phyloP scores from a whole-genome alignment of 2,797 vertebrate genomes.

The Rhinatrema bivittatum region DNA sequence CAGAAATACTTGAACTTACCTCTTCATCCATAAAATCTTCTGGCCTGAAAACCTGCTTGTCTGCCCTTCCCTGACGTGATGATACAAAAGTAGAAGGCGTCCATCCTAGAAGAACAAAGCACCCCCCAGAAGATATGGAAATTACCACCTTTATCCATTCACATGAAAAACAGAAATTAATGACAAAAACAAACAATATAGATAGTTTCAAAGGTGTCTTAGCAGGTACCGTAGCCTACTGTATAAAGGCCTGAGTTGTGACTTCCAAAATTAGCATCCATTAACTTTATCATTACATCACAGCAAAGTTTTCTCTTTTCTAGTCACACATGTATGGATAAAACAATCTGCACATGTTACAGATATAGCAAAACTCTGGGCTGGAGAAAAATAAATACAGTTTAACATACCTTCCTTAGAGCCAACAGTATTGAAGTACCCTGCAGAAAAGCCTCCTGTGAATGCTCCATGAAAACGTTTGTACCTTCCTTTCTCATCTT shows the following conservation, averaged over 20 bases:
- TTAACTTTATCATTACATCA: too few species aligned
- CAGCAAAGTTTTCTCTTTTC: too few species aligned
- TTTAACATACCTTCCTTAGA: slow-evolving; percentile 88
- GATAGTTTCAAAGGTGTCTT: too few species aligned
- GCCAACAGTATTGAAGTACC: slow-evolving; percentile 91
- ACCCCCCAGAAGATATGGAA: not conserved
- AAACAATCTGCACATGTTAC: too few species aligned
- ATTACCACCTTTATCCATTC: not conserved
- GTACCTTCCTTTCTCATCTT: slow-evolving; percentile 85
- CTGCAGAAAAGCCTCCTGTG: slow-evolving; percentile 91
- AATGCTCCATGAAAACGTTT: slow-evolving; percentile 92
- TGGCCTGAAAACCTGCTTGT: slow-evolving; percentile 56
- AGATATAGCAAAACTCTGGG: too few species aligned
- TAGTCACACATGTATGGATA: too few species aligned
- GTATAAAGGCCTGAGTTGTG: too few species aligned
- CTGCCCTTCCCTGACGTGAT: slow-evolving; percentile 80
- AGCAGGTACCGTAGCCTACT: too few species aligned
- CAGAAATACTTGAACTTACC: slow-evolving; percentile 63
- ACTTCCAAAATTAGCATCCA: too few species aligned
- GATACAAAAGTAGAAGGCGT: slow-evolving; percentile 81
- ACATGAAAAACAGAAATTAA: not conserved
- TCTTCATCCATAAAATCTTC: slow-evolving; percentile 98
- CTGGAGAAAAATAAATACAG: too few species aligned
- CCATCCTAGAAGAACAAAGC: slow-evolving; percentile 65
- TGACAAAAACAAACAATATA: too few species aligned